Conservation (phyloP, 2,113 vertebrate genomes). For the Orthochromis indermauri region DNA sequence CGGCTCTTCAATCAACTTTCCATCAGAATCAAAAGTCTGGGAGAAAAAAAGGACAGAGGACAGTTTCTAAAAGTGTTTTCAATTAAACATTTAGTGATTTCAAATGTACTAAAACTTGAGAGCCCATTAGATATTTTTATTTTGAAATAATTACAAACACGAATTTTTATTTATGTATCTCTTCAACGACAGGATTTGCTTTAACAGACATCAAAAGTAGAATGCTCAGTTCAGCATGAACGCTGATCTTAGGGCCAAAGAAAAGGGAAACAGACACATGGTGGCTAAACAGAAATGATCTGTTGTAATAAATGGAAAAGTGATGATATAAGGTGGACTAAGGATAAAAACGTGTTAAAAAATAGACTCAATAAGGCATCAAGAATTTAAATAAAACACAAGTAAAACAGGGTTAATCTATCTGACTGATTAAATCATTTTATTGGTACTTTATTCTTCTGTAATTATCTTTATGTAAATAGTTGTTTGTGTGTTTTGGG, state of each 20-base stretch:
- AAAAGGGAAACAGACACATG: background rate
- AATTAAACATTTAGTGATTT: background rate
- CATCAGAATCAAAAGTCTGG: conserved; percentile 72
- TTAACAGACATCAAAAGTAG: background rate
- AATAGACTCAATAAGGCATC: background rate
- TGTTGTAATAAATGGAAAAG: background rate
- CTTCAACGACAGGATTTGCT: accelerated
- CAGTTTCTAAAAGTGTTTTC: background rate
- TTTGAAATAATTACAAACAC: background rate
- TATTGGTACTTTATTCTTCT: background rate
- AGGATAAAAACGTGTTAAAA: background rate
- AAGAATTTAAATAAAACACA: background rate
- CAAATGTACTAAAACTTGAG: accelerated
- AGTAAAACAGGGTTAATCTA: background rate
- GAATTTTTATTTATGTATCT: accelerated
- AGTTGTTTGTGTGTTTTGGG: accelerated
- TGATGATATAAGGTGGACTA: background rate
- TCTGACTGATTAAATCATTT: background rate
- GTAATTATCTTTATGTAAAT: background rate
- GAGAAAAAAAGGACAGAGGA: background rate
- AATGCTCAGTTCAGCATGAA: background rate
- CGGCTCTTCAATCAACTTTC: conserved; percentile 73
- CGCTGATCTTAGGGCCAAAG: accelerated
- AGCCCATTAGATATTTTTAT: background rate
- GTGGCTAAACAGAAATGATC: background rate